Percentiles rank a stretch among this genome's conserved stretches.
Conservation (phyloP, 2,888 invertebrate genomes). For the Athetis lepigone region DNA sequence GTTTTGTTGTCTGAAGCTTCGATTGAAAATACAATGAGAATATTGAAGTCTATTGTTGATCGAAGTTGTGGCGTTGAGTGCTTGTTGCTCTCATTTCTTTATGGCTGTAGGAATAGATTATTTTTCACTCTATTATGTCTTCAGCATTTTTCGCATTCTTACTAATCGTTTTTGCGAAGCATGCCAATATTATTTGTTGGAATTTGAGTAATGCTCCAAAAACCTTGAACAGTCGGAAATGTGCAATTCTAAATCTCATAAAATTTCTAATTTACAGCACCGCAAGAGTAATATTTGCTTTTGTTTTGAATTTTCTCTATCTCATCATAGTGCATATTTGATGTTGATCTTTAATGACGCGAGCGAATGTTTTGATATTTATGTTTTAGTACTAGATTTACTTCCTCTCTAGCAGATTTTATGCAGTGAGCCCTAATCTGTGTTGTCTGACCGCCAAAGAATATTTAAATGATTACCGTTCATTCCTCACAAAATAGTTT, state of each 20-base stretch:
- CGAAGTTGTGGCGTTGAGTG: slow-evolving; percentile 10
- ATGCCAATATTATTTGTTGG: no score
- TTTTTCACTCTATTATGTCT: background rate
- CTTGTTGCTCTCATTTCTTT: slow-evolving; percentile 7
- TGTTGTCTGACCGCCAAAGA: no score
- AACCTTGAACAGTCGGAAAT: no score
- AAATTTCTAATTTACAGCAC: no score
- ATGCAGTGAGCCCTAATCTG: no score
- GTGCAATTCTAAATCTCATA: no score
- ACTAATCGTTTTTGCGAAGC: no score
- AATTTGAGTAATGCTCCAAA: no score
- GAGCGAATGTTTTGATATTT: slow-evolving; percentile 18
- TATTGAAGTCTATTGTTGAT: slow-evolving; percentile 34
- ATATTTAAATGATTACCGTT: no score
- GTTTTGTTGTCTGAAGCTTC: slow-evolving; percentile 19
- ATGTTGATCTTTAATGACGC: slow-evolving; percentile 18
- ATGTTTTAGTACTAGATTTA: slow-evolving; percentile 4
- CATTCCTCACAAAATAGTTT: no score
- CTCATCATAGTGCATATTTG: slow-evolving; percentile 26
- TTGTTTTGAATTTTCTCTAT: slow-evolving; percentile 1
- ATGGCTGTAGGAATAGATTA: slow-evolving; percentile 6
- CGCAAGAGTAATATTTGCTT: no score
- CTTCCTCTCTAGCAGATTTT: slow-evolving; percentile 1
- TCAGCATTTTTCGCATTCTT: background rate
- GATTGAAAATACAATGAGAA: slow-evolving; percentile 32